Evolutionary conservation across 2,113 vertebrate species (phyloP).

Genomic region (Paradoxurus hermaphroditus): DNA sequence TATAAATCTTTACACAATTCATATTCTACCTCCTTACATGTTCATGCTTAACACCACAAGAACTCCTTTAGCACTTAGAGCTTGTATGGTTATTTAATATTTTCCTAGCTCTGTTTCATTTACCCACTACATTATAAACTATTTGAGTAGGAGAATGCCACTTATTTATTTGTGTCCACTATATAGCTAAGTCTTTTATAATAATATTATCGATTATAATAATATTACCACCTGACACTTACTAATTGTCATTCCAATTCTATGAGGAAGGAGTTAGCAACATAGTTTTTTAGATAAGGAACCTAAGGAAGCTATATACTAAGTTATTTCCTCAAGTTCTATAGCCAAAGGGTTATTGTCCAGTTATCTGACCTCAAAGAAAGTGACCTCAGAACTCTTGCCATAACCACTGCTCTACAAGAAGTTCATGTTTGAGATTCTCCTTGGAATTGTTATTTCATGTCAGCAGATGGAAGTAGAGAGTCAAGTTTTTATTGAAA

Average conservation of each 20-base stretch:
- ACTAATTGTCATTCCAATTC: neutral
- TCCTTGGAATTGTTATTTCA: neutral
- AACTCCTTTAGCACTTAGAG: neutral
- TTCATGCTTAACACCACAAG: neutral
- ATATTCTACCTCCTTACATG: neutral
- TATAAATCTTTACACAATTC: neutral
- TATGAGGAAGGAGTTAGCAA: neutral
- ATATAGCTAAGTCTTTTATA: neutral
- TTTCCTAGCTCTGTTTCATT: neutral
- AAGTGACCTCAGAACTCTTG: neutral
- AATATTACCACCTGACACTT: neutral
- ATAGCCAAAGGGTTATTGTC: neutral
- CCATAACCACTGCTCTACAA: neutral
- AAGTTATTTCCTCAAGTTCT: neutral
- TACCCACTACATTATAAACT: neutral
- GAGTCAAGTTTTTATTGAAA: neutral
- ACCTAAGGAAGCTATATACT: neutral
- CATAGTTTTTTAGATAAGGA: neutral
- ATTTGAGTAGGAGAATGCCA: neutral
- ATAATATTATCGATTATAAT: neutral
- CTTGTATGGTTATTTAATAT: neutral
- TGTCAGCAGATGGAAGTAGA: neutral
- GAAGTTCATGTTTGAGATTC: neutral
- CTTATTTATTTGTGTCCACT: neutral
- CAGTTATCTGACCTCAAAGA: neutral